These are phyloP conservation scores for Agrochola lychnidis DNA, from an alignment of 2,888 invertebrate species.

Conservation along the genomic window DNA sequence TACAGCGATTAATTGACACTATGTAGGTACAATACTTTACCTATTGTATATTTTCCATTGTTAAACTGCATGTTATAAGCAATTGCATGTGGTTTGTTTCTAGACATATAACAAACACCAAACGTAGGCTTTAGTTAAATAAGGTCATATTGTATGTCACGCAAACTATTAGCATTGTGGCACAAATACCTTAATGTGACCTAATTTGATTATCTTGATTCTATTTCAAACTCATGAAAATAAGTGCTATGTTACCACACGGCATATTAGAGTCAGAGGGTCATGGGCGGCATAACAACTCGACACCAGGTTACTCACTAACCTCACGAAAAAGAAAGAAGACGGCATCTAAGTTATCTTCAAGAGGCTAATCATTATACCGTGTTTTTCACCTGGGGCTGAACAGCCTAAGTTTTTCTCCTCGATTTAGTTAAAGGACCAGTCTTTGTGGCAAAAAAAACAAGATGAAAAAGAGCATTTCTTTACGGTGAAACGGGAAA, in stretches of 20 bases:
- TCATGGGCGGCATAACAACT: no score
- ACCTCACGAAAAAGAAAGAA: no score
- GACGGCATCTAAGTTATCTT: background rate
- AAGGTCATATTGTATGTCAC: constrained; percentile 77
- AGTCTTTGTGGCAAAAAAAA: background rate
- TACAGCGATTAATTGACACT: constrained; percentile 6
- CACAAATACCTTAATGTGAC: constrained; percentile 80
- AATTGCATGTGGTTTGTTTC: constrained; percentile 31
- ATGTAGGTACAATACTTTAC: constrained; percentile 15
- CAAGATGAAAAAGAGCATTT: background rate
- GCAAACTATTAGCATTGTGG: constrained; percentile 74
- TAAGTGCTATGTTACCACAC: background rate
- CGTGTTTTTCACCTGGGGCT: background rate
- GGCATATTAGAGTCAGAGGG: no score
- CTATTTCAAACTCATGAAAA: constrained; percentile 10
- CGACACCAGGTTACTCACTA: no score
- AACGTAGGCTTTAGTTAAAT: constrained; percentile 67
- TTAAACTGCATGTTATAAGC: constrained; percentile 18
- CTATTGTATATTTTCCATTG: constrained; percentile 24
- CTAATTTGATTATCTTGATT: constrained; percentile 51
- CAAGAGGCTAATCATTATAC: background rate
- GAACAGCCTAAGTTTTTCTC: background rate
- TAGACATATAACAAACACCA: constrained; percentile 26
- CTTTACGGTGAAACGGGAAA: background rate
- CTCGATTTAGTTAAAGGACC: constrained; percentile 8